phyloP scores from a whole-genome alignment of 2,888 invertebrate species.

The Stenurella melanura region DNA sequence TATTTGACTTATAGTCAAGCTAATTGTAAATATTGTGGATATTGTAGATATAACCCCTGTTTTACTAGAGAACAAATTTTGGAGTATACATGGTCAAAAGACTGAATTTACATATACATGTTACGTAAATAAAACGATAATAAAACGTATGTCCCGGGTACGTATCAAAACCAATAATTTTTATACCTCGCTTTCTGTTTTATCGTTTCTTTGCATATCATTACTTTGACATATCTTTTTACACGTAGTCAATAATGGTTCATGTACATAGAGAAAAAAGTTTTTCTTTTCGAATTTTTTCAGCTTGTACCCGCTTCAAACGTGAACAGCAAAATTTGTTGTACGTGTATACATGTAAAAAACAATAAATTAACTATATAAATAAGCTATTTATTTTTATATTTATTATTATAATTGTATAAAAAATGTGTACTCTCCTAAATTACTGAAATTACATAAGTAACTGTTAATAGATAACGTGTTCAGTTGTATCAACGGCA shows the following conservation, averaged over 20 bases:
- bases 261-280: background rate
- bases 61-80: conserved; percentile 58
- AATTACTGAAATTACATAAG: conserved; percentile 26
- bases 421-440: conserved; percentile 50
- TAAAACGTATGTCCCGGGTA: conserved; percentile 49
- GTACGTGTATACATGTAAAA: conserved; percentile 37
- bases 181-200: conserved; percentile 6
- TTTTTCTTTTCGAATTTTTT: background rate
- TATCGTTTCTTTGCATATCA: conserved; percentile 9
- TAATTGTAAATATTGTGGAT: conserved; percentile 63
- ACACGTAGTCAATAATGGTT: background rate
- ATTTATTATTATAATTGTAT: conserved; percentile 66
- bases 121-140: conserved; percentile 46
- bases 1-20: conserved; percentile 61
- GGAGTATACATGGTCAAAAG: conserved; percentile 71
- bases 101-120: conserved; percentile 67
- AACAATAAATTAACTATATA: conserved; percentile 41
- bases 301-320: conserved; percentile 41
- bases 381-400: conserved; percentile 70
- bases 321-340: conserved; percentile 35
- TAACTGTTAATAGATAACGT: conserved; percentile 41
- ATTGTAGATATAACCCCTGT: conserved; percentile 57
- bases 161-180: conserved; percentile 41
- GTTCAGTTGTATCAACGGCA: conserved; percentile 44
- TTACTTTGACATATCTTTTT: background rate